Base-by-base conservation (phyloP, 1,140 invertebrate species). In the Drosophila mojavensis region DNA sequence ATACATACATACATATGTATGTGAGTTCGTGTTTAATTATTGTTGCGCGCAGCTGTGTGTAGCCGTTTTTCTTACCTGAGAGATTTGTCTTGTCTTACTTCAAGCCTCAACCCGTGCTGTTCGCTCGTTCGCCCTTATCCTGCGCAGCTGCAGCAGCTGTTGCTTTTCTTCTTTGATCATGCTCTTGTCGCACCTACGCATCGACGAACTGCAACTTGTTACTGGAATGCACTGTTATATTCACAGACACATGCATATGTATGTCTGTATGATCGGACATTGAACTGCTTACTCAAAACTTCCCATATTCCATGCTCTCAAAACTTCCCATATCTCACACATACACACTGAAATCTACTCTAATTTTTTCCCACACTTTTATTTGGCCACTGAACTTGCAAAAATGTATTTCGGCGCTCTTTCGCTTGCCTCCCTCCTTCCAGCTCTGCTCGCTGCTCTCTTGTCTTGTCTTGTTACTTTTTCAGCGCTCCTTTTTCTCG, bases 351-450 rank as follows among this genome's bases (percentile, higher is more conserved):
- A 64, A 28, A 13, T n/a, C 26, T 17, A 30, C 41, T 15, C 41
- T 53, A 53, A 45, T 65, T 47, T 28, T 58, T 72, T 66, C 54
- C 69, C 69, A 72, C 56, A 66, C 56, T 54, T 53, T 66, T 83
- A 17, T 60, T 76, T 61, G 66, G 72, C 48, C 72, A 72, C 41
- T 84, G 77, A 80, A 77, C 77, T 66, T 62, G 30, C 47, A 53
- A 69, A 55, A 51, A 55, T 60, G 9, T 39, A 39, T 68, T 76
- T 66, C 13, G 9, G 39, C 26, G 26, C 20, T 41, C 62, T 11
- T 30, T 28, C 33, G 9, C 51, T 36, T 17, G 24, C 3, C 30
- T 17, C 9, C 48, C 26, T 56, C 4, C 5, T 54, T 60, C 6
- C 53, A 48, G 20, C 62, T n/a, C 47, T 50, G 3, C 39, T 26